phyloP scores from a whole-genome alignment of 1,140 invertebrate genomes.

The Ceratosolen fusciceps region DNA sequence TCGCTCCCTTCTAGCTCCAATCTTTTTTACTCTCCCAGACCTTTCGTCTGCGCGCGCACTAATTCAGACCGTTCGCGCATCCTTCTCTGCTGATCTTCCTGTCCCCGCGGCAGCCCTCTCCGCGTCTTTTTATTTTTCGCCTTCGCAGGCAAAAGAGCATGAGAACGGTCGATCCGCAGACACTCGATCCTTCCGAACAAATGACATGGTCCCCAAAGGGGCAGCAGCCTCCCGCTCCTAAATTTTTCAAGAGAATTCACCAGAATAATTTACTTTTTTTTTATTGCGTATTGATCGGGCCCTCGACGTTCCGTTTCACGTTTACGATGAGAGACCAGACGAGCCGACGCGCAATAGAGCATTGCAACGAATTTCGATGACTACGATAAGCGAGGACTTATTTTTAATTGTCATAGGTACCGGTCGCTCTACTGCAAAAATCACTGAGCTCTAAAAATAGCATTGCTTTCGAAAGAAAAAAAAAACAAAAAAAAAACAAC shows the following conservation, averaged over 20 bases:
- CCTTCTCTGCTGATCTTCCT: background rate
- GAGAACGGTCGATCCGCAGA: background rate
- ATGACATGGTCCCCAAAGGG: background rate
- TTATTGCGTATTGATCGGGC: background rate
- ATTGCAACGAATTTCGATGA: background rate
- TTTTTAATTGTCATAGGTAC: no score
- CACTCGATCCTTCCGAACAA: conserved; percentile 19
- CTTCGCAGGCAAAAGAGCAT: background rate
- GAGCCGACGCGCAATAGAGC: background rate
- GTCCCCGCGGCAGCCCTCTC: background rate
- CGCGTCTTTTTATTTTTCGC: conserved; percentile 36
- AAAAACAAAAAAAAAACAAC: no score
- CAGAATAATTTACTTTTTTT: conserved; percentile 14
- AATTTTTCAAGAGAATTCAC: conserved; percentile 12
- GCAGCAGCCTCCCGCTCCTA: background rate
- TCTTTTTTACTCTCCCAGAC: conserved; percentile 15
- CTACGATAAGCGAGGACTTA: no score
- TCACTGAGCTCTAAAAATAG: no score
- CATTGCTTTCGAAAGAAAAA: no score
- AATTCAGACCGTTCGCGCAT: conserved; percentile 34
- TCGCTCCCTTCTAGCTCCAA: conserved; percentile 14
- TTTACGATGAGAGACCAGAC: background rate
- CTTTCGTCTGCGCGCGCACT: background rate
- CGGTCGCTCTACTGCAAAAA: no score
- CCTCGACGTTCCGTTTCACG: background rate